Evolutionary conservation across 1,140 invertebrate species (phyloP).

Genomic region (Leptinotarsa lineolata): DNA sequence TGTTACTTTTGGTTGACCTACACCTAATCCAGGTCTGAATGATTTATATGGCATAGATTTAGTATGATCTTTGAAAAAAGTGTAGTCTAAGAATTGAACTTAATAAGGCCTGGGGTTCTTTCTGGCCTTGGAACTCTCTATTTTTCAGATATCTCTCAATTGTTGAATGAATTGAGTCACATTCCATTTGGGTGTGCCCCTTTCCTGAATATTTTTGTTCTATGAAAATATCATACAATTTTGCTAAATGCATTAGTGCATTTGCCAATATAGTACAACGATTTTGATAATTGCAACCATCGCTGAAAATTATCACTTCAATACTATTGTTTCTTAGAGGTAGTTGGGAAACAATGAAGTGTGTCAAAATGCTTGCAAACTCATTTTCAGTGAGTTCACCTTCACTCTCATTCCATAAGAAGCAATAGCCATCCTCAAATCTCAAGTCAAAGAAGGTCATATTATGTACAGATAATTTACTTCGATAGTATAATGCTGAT

Average conservation of each 20-base stretch:
- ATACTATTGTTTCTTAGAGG: not conserved
- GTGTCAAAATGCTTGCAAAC: slow-evolving; percentile 24
- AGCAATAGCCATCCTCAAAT: slow-evolving; percentile 38
- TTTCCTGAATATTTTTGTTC: slow-evolving; percentile 41
- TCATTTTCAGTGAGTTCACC: slow-evolving; percentile 46
- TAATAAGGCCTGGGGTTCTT: slow-evolving; percentile 32
- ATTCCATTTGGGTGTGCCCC: slow-evolving; percentile 52
- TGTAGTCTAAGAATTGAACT: slow-evolving; percentile 28
- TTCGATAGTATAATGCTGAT: too few species aligned
- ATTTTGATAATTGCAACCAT: slow-evolving; percentile 35
- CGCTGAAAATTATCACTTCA: slow-evolving; percentile 23
- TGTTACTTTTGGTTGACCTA: slow-evolving; percentile 26
- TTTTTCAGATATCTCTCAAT: not conserved
- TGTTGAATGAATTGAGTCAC: too few species aligned
- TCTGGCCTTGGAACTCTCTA: slow-evolving; percentile 45
- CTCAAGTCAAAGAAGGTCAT: slow-evolving; percentile 29
- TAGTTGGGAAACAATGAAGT: not conserved
- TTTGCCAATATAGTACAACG: slow-evolving; percentile 31
- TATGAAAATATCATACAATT: slow-evolving; percentile 29
- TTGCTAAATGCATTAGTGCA: slow-evolving; percentile 25
- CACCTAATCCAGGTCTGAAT: slow-evolving; percentile 24
- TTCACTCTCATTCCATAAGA: slow-evolving; percentile 22
- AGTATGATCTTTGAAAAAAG: slow-evolving; percentile 26
- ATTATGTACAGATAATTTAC: too few species aligned
- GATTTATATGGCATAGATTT: slow-evolving; percentile 19